Evolutionary conservation across 2,113 vertebrate genomes (phyloP).

Genomic region (Coreoperca whiteheadi): DNA sequence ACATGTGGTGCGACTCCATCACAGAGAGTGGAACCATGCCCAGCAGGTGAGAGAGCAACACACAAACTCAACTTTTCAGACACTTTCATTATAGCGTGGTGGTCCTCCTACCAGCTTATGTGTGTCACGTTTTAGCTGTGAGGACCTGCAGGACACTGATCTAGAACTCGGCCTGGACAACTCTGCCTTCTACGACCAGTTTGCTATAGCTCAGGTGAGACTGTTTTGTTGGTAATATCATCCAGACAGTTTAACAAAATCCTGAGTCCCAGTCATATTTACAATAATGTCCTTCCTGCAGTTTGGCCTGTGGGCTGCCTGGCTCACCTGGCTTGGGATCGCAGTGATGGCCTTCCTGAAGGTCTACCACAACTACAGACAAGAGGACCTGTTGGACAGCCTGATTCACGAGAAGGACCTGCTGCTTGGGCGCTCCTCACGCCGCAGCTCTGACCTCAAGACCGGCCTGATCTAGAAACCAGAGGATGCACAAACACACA

Average conservation of each 20-base stretch:
- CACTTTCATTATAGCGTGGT: fast-evolving
- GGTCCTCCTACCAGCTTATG: not conserved
- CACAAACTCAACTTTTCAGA: not conserved
- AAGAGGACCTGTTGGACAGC: conserved; percentile 95
- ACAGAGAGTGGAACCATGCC: conserved; percentile 90
- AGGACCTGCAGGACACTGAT: conserved; percentile 93
- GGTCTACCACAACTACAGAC: conserved; percentile 95
- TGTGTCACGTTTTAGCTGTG: conserved; percentile 86
- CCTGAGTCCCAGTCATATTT: not conserved
- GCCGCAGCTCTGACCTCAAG: conserved; percentile 86
- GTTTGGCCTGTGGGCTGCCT: conserved; percentile 97
- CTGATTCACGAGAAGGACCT: conserved; percentile 97
- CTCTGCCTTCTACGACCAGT: conserved; percentile 97
- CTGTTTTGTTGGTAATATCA: not conserved
- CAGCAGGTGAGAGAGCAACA: conserved; percentile 85
- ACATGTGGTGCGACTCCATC: conserved; percentile 94
- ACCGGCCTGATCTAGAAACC: conserved; percentile 89
- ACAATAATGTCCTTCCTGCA: conserved; percentile 61
- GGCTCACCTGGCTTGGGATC: conserved; percentile 95
- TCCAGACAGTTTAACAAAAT: not conserved
- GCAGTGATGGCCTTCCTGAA: conserved; percentile 94
- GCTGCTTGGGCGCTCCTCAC: conserved; percentile 89
- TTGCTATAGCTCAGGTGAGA: conserved; percentile 93
- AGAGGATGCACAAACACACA: conserved; percentile 26
- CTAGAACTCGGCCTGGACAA: conserved; percentile 94